Evolutionary conservation across 2,888 invertebrate species (phyloP), one percentile per base, ranked within the genome.

Genomic region (Amphipoea oculea): DNA sequence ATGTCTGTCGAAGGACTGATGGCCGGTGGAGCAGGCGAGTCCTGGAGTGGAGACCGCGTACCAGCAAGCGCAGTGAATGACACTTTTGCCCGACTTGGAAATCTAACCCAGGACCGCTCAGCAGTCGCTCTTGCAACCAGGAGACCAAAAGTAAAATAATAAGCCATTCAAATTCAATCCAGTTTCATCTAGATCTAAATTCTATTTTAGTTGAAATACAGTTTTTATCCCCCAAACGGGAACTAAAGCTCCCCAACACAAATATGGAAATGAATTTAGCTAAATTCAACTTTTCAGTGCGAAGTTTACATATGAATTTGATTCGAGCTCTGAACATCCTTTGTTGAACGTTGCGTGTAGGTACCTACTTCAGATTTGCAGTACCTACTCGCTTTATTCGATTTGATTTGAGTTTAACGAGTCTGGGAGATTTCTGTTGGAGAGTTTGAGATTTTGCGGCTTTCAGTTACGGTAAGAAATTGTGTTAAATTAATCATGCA

Each of bases 221-320:
- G 68, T 73, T 73, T 69, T 69, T 78, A 51, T 57, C 5, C 42
- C 6, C 1, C 20, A 68, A 51, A n/a, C 20, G 23, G 54, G 57
- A 57, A 69, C n/a, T 57, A 63, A 62, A 77, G 67, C 23, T 65
- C 63, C 23, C 12, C 14, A 57, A 74, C 20, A 57, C 62, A 86
- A 86, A 82, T 85, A 85, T 79, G 78, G 76, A 83, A 83, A 81
- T 76, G 51, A 67, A 78, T 79, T 83, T 81, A 80, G 78, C 36
- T 68, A 83, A 75, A 65, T 86, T 68, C 54, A 72, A 79, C 67
- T 78, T 86, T 86, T 69, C 74, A 79, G n/a, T 82, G 68, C 67
- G 12, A 76, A 78, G 77, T 86, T 84, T 78, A 80, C 85, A 77
- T 84, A 77, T 82, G 85, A 87, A 80, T 84, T 78, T 75, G 73